phyloP scores from a whole-genome alignment of 1,140 invertebrate genomes.

The Polypedilum vanderplanki region DNA sequence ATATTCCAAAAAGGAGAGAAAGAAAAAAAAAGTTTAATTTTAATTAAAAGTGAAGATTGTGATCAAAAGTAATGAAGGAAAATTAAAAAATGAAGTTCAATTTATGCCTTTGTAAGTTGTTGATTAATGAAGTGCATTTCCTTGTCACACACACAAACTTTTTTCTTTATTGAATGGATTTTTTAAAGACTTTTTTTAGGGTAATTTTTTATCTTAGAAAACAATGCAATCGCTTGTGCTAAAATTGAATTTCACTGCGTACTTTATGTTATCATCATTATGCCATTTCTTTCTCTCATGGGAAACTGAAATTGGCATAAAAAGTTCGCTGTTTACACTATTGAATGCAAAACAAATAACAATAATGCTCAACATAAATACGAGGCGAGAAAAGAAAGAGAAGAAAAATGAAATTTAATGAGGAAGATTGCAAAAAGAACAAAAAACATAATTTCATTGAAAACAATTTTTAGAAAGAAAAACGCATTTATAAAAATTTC shows the following conservation, averaged over 20 bases:
- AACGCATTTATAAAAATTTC: no score
- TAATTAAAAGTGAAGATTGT: no score
- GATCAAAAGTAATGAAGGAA: no score
- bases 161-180: not conserved
- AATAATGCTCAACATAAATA: not conserved
- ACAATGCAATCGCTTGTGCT: not conserved
- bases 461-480: no score
- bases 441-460: no score
- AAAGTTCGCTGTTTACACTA: not conserved
- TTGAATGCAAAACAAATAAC: conserved; percentile 11
- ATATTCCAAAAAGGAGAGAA: no score
- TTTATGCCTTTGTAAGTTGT: not conserved
- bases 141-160: not conserved
- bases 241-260: not conserved
- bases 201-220: not conserved
- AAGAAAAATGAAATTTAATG: not conserved
- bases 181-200: not conserved
- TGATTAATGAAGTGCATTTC: conserved; percentile 9
- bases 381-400: not conserved
- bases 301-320: not conserved
- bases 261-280: not conserved
- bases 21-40: no score
- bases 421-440: not conserved
- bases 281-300: not conserved
- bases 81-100: no score